These are phyloP conservation scores for Drosophila ficusphila DNA, from an alignment of 1,140 invertebrate species.

Conservation along the genomic window DNA sequence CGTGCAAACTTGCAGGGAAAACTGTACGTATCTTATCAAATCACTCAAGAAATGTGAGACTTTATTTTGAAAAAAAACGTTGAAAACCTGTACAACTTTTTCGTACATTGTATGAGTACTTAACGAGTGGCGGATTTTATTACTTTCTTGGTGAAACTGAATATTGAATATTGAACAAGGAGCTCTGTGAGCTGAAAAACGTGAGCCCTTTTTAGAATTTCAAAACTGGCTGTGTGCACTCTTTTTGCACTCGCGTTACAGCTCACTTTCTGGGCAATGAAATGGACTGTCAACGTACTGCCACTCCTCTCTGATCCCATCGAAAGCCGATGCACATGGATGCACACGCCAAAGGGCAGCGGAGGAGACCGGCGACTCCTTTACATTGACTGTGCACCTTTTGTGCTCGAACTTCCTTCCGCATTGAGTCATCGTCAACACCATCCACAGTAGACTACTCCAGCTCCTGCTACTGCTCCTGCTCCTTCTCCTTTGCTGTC, in stretches of 20 bases:
- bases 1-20: not conserved
- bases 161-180: not conserved
- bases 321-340: constrained; percentile 55
- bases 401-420: constrained; percentile 61
- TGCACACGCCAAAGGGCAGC: constrained; percentile 32
- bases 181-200: not conserved
- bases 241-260: not conserved
- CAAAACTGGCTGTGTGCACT: constrained; percentile 2
- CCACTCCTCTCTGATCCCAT: constrained; percentile 27
- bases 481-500: no score
- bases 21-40: not conserved
- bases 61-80: no score
- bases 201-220: constrained; percentile 17
- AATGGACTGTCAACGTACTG: constrained; percentile 28
- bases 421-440: constrained; percentile 47
- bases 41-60: not conserved
- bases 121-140: no score
- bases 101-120: no score
- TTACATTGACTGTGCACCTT: constrained; percentile 51
- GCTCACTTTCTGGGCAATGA: constrained; percentile 24
- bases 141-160: not conserved
- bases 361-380: constrained; percentile 19
- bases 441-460: constrained; percentile 2
- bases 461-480: not conserved
- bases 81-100: no score